Conservation (phyloP, 2,113 vertebrate species). For the Semnopithecus entellus region DNA sequence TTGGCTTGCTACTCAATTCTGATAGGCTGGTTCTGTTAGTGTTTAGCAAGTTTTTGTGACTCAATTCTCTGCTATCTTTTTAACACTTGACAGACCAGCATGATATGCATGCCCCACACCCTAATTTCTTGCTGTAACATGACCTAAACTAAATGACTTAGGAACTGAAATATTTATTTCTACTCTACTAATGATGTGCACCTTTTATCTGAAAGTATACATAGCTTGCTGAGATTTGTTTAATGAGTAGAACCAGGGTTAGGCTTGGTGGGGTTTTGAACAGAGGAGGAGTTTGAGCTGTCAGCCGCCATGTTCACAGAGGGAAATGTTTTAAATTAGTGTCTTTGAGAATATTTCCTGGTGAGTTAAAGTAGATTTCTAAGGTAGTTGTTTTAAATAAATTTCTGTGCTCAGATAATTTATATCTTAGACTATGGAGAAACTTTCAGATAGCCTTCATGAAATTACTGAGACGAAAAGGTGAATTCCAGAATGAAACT, state of each 20-base stretch:
- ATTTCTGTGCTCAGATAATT: slow-evolving; percentile 1
- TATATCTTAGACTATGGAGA: not conserved
- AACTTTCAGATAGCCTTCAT: not conserved
- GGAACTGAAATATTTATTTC: slow-evolving; percentile 12
- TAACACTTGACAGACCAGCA: not conserved
- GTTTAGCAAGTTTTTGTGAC: slow-evolving; percentile 49
- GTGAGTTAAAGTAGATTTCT: not conserved
- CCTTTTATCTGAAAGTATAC: slow-evolving; percentile 18
- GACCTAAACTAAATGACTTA: not conserved
- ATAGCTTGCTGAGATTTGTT: not conserved
- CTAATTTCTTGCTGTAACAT: slow-evolving; percentile 52
- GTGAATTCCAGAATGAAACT: not conserved
- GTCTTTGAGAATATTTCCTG: not conserved
- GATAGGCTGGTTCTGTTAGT: slow-evolving; percentile 28
- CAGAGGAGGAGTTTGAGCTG: not conserved
- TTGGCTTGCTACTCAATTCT: not conserved
- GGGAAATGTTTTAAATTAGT: not conserved
- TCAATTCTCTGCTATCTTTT: slow-evolving; percentile 26
- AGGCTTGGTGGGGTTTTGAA: not conserved
- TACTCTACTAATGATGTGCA: not conserved
- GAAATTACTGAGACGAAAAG: not conserved
- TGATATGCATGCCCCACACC: not conserved
- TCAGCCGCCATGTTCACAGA: not conserved
- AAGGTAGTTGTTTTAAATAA: not conserved
- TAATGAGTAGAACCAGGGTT: not conserved